Percentiles rank a stretch among this genome's conserved stretches.
Evolutionary conservation across 2,797 vertebrate species (phyloP).

Genomic region (Chelonia mydas): DNA sequence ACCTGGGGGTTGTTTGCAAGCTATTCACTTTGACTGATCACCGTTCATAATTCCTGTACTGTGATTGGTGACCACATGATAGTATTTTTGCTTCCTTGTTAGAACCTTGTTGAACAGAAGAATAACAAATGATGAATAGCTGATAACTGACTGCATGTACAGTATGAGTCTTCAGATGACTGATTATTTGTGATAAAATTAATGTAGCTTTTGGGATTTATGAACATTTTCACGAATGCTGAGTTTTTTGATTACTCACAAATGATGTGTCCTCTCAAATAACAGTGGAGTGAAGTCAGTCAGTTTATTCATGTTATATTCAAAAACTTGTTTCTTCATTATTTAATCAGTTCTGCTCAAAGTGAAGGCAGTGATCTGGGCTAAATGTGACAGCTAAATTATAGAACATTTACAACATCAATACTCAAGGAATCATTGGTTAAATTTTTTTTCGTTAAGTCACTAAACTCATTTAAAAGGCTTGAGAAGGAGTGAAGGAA

Average conservation of each 20-base stretch:
- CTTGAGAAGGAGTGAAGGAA: conserved; percentile 38
- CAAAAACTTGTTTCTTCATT: neutral
- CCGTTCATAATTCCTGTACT: neutral
- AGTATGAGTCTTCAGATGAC: neutral
- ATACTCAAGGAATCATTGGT: conserved; percentile 28
- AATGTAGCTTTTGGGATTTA: neutral
- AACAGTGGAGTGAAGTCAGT: neutral
- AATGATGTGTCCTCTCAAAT: neutral
- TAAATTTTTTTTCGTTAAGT: conserved; percentile 28
- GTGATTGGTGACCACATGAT: neutral
- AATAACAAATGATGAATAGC: neutral
- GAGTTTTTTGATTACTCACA: neutral
- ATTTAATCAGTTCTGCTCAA: neutral
- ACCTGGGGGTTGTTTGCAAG: neutral
- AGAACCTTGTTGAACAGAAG: neutral
- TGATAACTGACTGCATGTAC: neutral
- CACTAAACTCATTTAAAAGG: conserved; percentile 31
- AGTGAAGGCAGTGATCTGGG: neutral
- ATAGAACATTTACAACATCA: conserved; percentile 20
- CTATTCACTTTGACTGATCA: neutral
- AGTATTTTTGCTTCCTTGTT: neutral
- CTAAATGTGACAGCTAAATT: conserved; percentile 7
- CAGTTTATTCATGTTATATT: neutral
- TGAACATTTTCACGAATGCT: neutral
- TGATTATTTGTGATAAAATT: neutral